Evolutionary conservation across 2,113 vertebrate genomes (phyloP).

Genomic region (Australoheros scitulus): DNA sequence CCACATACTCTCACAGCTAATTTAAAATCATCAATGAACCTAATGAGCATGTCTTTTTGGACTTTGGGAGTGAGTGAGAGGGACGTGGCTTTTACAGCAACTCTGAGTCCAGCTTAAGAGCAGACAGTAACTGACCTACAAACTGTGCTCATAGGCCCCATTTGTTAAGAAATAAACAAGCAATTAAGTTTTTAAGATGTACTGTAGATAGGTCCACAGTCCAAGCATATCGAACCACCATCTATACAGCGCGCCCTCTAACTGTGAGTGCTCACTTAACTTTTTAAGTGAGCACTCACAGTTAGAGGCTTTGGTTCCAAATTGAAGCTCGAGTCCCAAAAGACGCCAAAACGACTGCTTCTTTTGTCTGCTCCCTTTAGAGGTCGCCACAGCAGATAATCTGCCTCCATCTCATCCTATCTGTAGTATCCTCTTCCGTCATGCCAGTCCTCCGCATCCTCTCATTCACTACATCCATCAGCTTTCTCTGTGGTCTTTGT

Average conservation of each 20-base stretch:
- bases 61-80: not conserved
- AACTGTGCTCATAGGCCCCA: not conserved
- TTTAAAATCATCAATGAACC: not conserved
- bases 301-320: not conserved
- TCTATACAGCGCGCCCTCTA: not conserved
- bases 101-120: not conserved
- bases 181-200: not conserved
- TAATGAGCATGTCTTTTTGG: not conserved
- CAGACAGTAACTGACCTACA: rapidly evolving
- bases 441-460: not conserved
- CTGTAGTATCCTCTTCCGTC: not conserved
- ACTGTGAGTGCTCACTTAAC: not conserved
- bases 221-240: not conserved
- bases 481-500: not conserved
- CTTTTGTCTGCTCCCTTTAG: no score
- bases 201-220: not conserved
- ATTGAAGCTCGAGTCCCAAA: not conserved
- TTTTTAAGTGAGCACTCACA: no score
- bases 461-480: no score
- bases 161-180: not conserved
- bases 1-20: not conserved
- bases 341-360: not conserved
- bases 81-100: not conserved
- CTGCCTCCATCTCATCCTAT: not conserved
- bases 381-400: no score